Evolutionary conservation across 2,888 invertebrate genomes (phyloP).

Genomic region (Strigamia transsilvanica): DNA sequence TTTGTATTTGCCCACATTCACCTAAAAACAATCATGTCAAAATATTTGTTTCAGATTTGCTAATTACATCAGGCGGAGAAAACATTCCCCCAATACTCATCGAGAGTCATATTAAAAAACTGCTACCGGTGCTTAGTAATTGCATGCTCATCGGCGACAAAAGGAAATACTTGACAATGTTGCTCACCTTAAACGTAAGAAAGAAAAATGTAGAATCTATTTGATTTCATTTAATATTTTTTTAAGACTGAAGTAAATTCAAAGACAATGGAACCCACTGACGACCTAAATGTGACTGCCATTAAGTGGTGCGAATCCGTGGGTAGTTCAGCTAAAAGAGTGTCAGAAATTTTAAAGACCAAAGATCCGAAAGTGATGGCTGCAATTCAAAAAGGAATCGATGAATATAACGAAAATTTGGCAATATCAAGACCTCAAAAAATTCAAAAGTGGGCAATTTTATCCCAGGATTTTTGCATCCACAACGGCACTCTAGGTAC

Average conservation of each 20-base stretch:
- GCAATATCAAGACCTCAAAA: slow-evolving; percentile 88
- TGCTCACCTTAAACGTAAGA: slow-evolving; percentile 83
- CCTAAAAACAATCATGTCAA: neutral
- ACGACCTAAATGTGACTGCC: slow-evolving; percentile 73
- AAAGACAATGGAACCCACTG: slow-evolving; percentile 77
- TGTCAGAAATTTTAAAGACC: slow-evolving; percentile 73
- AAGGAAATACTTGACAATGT: slow-evolving; percentile 83
- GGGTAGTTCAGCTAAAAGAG: slow-evolving; percentile 73
- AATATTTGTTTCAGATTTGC: slow-evolving; percentile 69
- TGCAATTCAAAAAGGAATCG: slow-evolving; percentile 70
- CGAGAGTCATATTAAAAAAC: slow-evolving; percentile 80
- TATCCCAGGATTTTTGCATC: slow-evolving; percentile 86
- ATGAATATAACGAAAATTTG: slow-evolving; percentile 75
- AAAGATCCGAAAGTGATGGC: no score
- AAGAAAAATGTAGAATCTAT: slow-evolving; percentile 54
- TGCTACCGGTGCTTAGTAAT: slow-evolving; percentile 80
- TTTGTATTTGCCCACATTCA: neutral
- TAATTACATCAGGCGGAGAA: slow-evolving; percentile 94
- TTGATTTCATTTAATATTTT: neutral
- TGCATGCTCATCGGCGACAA: slow-evolving; percentile 87
- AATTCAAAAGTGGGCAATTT: slow-evolving; percentile 84
- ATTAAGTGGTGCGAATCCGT: slow-evolving; percentile 76
- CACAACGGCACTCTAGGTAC: slow-evolving; percentile 70
- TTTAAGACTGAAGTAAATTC: slow-evolving; percentile 75
- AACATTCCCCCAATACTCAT: slow-evolving; percentile 86